A percentile compares a stretch with the other conserved stretches of the same genome.
Evolutionary conservation across 2,797 vertebrate species (phyloP).

Genomic region (Neoniphon sammara): DNA sequence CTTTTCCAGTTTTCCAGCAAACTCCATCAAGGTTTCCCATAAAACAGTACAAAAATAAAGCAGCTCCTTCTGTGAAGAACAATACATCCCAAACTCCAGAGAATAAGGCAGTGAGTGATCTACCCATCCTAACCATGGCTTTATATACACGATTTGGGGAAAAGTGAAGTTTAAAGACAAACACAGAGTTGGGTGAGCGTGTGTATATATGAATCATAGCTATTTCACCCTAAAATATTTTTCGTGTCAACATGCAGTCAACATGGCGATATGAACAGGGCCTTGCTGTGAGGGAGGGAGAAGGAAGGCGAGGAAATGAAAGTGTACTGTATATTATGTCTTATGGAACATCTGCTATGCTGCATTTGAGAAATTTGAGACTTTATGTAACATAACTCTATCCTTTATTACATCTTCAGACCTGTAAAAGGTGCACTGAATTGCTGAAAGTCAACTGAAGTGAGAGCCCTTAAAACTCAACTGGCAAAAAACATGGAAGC

Average conservation of each 20-base stretch:
- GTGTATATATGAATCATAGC: slow-evolving; percentile 83
- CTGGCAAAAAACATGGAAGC: too few relatives aligned
- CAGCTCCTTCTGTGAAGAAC: slow-evolving; percentile 37
- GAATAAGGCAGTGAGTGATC: slow-evolving; percentile 57
- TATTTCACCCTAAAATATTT: slow-evolving; percentile 86
- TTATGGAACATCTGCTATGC: slow-evolving; percentile 17
- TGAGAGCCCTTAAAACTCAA: too few relatives aligned
- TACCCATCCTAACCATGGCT: slow-evolving; percentile 68
- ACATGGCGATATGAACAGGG: slow-evolving; percentile 75
- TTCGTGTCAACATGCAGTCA: slow-evolving; percentile 83
- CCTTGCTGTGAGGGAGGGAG: slow-evolving; percentile 71
- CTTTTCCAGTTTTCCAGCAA: slow-evolving; percentile 18
- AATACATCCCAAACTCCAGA: slow-evolving; percentile 48
- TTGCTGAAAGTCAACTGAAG: too few relatives aligned
- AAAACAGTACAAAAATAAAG: slow-evolving; percentile 1
- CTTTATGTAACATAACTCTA: background rate
- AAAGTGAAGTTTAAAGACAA: slow-evolving; percentile 85
- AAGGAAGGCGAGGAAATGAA: slow-evolving; percentile 21
- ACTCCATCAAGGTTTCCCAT: slow-evolving; percentile 30
- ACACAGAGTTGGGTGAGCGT: slow-evolving; percentile 72
- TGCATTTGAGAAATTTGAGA: background rate
- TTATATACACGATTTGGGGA: slow-evolving; percentile 83
- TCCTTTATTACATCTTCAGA: background rate
- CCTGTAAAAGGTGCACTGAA: background rate
- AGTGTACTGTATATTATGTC: background rate